Conservation (phyloP, 2,113 vertebrate species). For the Callipepla squamata region DNA sequence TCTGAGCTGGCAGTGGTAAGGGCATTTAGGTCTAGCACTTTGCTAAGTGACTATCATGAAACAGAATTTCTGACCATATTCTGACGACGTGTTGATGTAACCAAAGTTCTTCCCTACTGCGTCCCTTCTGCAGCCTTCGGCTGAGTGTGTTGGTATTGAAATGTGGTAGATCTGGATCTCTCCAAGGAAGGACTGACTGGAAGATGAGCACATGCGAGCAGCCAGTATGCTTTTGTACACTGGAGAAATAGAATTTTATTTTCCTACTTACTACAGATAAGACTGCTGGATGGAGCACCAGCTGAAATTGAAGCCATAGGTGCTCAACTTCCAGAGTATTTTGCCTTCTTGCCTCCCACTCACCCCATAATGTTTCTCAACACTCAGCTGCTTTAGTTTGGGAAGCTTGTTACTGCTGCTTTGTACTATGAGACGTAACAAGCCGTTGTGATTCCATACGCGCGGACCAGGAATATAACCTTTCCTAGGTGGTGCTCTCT, state of each 20-base stretch:
- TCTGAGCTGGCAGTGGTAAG: slow-evolving; percentile 22
- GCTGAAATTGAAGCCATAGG: slow-evolving; percentile 49
- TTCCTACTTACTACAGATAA: slow-evolving; percentile 24
- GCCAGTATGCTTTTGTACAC: slow-evolving; percentile 10
- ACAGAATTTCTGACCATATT: slow-evolving; percentile 18
- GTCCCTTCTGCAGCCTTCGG: slow-evolving; percentile 26
- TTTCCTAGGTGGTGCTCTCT: background rate
- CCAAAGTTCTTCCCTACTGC: slow-evolving; percentile 28
- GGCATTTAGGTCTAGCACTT: slow-evolving; percentile 54
- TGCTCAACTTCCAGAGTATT: slow-evolving; percentile 49
- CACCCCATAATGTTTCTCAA: background rate
- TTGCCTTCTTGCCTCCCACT: slow-evolving; percentile 14
- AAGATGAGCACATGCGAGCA: slow-evolving; percentile 7
- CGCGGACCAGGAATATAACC: background rate
- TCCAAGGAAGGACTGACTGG: slow-evolving; percentile 21
- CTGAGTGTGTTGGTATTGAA: background rate
- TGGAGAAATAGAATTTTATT: slow-evolving; percentile 42
- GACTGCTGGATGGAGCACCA: slow-evolving; percentile 36
- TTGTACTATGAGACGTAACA: background rate
- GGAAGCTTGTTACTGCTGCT: background rate
- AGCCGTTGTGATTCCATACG: background rate
- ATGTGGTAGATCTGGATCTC: slow-evolving; percentile 25
- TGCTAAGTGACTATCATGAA: slow-evolving; percentile 51
- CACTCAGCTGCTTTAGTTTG: background rate
- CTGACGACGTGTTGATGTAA: slow-evolving; percentile 29